These are phyloP conservation scores for Epicauta chinensis DNA, from an alignment of 1,140 invertebrate species.

Conservation along the genomic window DNA sequence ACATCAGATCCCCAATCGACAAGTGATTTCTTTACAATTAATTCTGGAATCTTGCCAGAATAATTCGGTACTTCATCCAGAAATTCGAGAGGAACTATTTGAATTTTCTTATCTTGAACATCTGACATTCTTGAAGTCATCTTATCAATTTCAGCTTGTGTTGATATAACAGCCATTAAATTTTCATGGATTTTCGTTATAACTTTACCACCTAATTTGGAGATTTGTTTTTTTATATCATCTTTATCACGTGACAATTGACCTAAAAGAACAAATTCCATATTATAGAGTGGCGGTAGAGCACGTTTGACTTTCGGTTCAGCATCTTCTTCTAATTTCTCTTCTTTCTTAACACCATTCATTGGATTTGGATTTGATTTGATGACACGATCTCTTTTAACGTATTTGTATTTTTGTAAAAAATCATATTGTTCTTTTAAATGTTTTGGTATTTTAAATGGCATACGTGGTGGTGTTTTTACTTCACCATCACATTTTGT, in stretches of 20 bases:
- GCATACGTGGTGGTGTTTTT: conserved; percentile 64
- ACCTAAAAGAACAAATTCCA: conserved; percentile 73
- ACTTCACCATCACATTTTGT: conserved; percentile 74
- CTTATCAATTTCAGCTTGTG: conserved; percentile 61
- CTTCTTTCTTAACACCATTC: conserved; percentile 50
- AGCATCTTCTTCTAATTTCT: conserved; percentile 38
- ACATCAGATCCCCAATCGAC: conserved; percentile 80
- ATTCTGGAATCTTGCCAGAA: conserved; percentile 50
- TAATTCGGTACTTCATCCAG: conserved; percentile 60
- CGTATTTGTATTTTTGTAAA: conserved; percentile 64
- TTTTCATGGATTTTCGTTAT: conserved; percentile 57
- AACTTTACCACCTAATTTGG: conserved; percentile 69
- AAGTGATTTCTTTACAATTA: conserved; percentile 67
- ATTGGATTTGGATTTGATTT: conserved; percentile 48
- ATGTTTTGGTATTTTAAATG: conserved; percentile 66
- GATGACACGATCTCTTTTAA: conserved; percentile 56
- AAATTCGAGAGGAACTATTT: conserved; percentile 76
- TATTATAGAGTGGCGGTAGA: conserved; percentile 64
- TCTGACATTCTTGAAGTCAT: conserved; percentile 57
- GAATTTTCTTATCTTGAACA: conserved; percentile 63
- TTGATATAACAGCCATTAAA: conserved; percentile 71
- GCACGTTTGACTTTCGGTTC: conserved; percentile 51
- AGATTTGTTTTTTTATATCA: conserved; percentile 61
- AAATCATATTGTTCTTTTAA: conserved; percentile 55
- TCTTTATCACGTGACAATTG: conserved; percentile 54